Evolutionary conservation across 37 sponge, comb jelly and placozoan genomes (phyloP), one percentile per base, ranked within the genome.

Genomic region (Chondrosia reniformis): DNA sequence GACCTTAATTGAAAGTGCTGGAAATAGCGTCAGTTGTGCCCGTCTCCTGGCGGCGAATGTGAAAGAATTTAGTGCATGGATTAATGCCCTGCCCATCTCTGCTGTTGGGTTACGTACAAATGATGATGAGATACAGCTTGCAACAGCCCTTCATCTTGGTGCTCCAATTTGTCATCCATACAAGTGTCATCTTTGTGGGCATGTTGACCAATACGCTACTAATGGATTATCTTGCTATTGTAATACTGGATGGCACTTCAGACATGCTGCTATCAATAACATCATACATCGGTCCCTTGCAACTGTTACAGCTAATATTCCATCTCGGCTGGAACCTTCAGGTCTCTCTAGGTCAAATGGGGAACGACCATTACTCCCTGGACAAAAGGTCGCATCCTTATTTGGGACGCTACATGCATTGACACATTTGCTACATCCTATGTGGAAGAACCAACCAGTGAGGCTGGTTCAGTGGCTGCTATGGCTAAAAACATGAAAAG

Each of bases 371-470:
- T 59, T 13, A 30, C 61, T 13, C 61, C 61, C n/a, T 59, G 61
- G 61, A 30, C n/a, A 59, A 59, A 30, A 59, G 61, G 61, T 13
- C 61, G 22, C 61, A 59, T 30, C 8, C 61, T 59, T 19, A 13
- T 59, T 19, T 59, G 61, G 61, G 61, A 59, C 28, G 61, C 17
- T 30, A 59, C 61, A 59, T 59, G 61, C 28, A 59, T 59, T 59
- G 61, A 59, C 61, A 59, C 61, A 25, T 59, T 59, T 59, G 61
- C 61, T 30, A 25, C 61, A 59, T 59, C 61, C 30, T 59, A 59
- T 13, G 28, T 59, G 30, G 4, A 59, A 7, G n/a, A 7, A 59
- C 30, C 61, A 49, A 15, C 15, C 52, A 49, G 15, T 19, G 52
- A 49, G 15, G 52, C 52, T 49, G 52, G 52, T 15, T 49, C 15